phyloP scores from a whole-genome alignment of 1,140 invertebrate species.

The Atopsyche davidsoni region DNA sequence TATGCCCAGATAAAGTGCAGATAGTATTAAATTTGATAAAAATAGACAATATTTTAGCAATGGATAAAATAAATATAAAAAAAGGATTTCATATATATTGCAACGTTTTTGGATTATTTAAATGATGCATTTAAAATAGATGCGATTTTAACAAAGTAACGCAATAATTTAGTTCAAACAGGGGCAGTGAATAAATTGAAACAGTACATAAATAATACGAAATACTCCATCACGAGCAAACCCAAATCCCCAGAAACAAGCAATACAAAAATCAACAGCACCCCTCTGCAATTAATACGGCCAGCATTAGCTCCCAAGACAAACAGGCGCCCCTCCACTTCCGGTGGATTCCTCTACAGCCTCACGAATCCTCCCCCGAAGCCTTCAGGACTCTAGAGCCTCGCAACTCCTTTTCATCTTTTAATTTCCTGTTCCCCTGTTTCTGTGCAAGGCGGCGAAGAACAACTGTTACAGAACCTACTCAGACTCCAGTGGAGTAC shows the following conservation, averaged over 20 bases:
- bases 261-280: not conserved
- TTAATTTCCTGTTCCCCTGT: conserved; percentile 31
- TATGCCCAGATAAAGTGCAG: too few relatives aligned
- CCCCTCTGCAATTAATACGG: conserved; percentile 26
- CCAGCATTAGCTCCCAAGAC: conserved; percentile 22
- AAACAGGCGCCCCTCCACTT: conserved; percentile 22
- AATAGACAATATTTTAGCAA: too few relatives aligned
- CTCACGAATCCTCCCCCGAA: conserved; percentile 9
- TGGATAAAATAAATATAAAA: too few relatives aligned
- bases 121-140: too few relatives aligned
- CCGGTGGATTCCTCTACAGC: conserved; percentile 15
- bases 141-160: too few relatives aligned
- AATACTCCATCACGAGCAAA: not conserved
- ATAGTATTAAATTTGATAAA: too few relatives aligned
- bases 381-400: too few relatives aligned
- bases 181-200: too few relatives aligned
- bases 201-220: too few relatives aligned
- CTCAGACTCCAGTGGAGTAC: too few relatives aligned
- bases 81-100: too few relatives aligned
- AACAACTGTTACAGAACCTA: conserved; percentile 14
- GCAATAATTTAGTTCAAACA: conserved; percentile 6
- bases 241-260: conserved; percentile 3
- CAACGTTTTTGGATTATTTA: too few relatives aligned
- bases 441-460: conserved; percentile 27
- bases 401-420: conserved; percentile 29